phyloP scores from a whole-genome alignment of 2,797 vertebrate species.

The Mus spretus region DNA sequence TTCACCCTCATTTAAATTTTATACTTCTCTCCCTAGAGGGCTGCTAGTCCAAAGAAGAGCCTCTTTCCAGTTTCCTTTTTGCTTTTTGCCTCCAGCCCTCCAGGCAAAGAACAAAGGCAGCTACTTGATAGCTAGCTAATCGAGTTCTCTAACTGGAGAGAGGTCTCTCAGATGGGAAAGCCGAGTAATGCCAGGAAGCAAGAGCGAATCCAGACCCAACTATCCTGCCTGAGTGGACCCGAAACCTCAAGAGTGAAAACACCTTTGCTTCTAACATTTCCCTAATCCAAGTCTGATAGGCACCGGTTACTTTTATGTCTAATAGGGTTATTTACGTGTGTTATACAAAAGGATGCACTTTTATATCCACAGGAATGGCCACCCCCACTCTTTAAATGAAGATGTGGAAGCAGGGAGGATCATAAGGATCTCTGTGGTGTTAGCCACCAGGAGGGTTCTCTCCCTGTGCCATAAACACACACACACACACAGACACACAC shows the following conservation, averaged over 20 bases:
- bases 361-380: slow-evolving; percentile 11
- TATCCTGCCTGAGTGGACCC: slow-evolving; percentile 58
- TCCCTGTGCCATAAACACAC: not conserved
- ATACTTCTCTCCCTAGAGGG: slow-evolving; percentile 45
- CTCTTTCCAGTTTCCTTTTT: slow-evolving; percentile 46
- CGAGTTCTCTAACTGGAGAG: slow-evolving; percentile 14
- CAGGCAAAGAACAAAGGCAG: slow-evolving; percentile 68
- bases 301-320: slow-evolving; percentile 72
- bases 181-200: slow-evolving; percentile 58
- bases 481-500: not conserved
- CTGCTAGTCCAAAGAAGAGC: slow-evolving; percentile 46
- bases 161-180: slow-evolving; percentile 61
- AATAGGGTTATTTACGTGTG: slow-evolving; percentile 65
- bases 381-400: slow-evolving; percentile 40
- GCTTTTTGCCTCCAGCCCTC: slow-evolving; percentile 27
- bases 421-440: not conserved
- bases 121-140: slow-evolving; percentile 33
- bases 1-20: slow-evolving; percentile 58
- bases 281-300: slow-evolving; percentile 73
- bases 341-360: slow-evolving; percentile 68
- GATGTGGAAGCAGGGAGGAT: not conserved
- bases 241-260: slow-evolving; percentile 73
- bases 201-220: slow-evolving; percentile 73
- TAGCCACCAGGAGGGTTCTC: slow-evolving; percentile 14
- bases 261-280: slow-evolving; percentile 79